Evolutionary conservation across 1,140 invertebrate genomes (phyloP), one percentile per base, ranked within the genome.

Genomic region (Lucilia cuprina): DNA sequence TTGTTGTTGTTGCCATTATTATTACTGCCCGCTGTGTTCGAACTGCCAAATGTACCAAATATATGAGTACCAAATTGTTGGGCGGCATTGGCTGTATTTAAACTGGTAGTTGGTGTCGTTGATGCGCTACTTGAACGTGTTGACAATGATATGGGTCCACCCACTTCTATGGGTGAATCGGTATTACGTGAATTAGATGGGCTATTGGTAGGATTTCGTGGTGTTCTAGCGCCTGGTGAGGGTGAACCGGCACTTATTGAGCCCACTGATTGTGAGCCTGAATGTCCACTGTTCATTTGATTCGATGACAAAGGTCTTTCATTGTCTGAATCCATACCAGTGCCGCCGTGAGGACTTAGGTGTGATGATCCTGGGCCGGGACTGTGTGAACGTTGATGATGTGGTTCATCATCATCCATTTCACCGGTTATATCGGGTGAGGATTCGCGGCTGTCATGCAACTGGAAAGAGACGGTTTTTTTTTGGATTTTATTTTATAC

Each of bases 131-230:
- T 55, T 70, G 82, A 34, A 35, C 84, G 82, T 10, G 80, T 86
- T 86, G 90, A 89, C 85, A 91, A 78, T 17, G 90, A 90, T 84
- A 91, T 90, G 75, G 90, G 90, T 7, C 89, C 90, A n/a, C 90
- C 90, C 83, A 91, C 90, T 86, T 91, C 90, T n/a, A 91, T 91
- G 83, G 90, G 90, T 34, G 90, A 91, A 82, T 91, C 90, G n/a
- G 90, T 89, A 83, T 91, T 89, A 8, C 89, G 88, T 1, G 90
- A 90, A 25, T 89, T 88, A 5, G 90, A 90, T 17, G 86, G 86
- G 86, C 83, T 87, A 80, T 84, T 87, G 35, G n/a, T 86, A 82
- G 34, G 86, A 78, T 86, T 86, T 19, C 84, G 86, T 65, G 83
- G 83, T 5, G 84, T 87, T 70, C 87, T 87, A 78, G 88, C 85